Conservation (phyloP, 2,113 vertebrate genomes). For the Aegotheles bennettii region DNA sequence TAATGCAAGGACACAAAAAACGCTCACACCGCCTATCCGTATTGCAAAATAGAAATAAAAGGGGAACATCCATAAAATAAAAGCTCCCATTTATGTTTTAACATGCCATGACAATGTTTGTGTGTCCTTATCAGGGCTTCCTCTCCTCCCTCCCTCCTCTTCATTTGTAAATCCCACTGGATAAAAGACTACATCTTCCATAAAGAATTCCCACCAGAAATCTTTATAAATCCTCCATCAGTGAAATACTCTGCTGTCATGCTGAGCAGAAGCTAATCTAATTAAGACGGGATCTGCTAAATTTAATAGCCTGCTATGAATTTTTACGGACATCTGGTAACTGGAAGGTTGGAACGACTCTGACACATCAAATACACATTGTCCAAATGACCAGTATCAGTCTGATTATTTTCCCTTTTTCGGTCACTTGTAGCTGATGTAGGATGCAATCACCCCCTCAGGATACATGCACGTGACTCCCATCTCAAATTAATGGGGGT, state of each 20-base stretch:
- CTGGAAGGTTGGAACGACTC: slow-evolving; percentile 68
- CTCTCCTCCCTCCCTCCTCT: not conserved
- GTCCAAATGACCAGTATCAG: slow-evolving; percentile 69
- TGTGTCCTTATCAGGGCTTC: slow-evolving; percentile 52
- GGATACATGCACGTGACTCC: not conserved
- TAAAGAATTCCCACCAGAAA: slow-evolving; percentile 80
- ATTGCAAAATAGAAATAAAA: slow-evolving; percentile 64
- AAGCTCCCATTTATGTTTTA: slow-evolving; percentile 61
- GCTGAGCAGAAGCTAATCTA: slow-evolving; percentile 80
- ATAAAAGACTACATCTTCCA: slow-evolving; percentile 71
- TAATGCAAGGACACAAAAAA: slow-evolving; percentile 40
- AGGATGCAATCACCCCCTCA: not conserved
- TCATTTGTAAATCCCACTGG: slow-evolving; percentile 65
- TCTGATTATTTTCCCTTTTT: slow-evolving; percentile 38
- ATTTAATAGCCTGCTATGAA: slow-evolving; percentile 82
- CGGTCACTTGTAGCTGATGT: slow-evolving; percentile 18
- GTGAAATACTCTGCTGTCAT: slow-evolving; percentile 70
- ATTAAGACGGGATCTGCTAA: slow-evolving; percentile 81
- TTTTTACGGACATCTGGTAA: slow-evolving; percentile 79
- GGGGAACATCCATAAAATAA: slow-evolving; percentile 63
- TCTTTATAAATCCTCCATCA: slow-evolving; percentile 75
- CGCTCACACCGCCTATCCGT: not conserved
- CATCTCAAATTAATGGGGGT: not conserved
- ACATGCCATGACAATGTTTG: slow-evolving; percentile 59
- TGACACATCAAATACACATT: slow-evolving; percentile 67